phyloP scores from a whole-genome alignment of 2,888 invertebrate species.

The Oxytorus armatus region DNA sequence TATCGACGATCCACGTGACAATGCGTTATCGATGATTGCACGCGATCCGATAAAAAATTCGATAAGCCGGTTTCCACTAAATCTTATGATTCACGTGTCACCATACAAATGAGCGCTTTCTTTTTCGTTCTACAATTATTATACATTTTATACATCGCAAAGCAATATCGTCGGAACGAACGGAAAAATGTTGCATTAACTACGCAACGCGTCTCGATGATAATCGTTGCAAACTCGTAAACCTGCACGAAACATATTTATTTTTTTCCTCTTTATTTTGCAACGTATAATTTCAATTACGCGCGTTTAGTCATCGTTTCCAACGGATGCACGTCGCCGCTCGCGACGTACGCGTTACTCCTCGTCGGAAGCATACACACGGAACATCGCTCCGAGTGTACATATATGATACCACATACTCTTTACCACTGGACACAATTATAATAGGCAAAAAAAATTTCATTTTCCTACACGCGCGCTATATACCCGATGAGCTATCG shows the following conservation, averaged over 20 bases:
- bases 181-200: too few relatives aligned
- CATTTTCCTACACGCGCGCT: constrained; percentile 20
- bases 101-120: too few relatives aligned
- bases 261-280: constrained; percentile 23
- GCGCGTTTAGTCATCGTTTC: constrained; percentile 52
- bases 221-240: constrained; percentile 12
- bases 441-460: constrained; percentile 19
- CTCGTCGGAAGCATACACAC: constrained; percentile 30
- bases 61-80: neutral
- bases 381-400: too few relatives aligned
- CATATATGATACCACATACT: neutral
- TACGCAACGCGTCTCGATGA: too few relatives aligned
- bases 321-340: constrained; percentile 52
- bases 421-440: neutral
- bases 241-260: neutral
- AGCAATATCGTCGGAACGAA: too few relatives aligned
- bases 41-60: neutral
- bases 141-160: too few relatives aligned
- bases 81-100: neutral
- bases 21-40: neutral
- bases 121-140: too few relatives aligned
- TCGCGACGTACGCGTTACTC: too few relatives aligned
- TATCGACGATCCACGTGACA: neutral
- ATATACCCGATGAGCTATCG: neutral
- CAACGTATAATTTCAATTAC: constrained; percentile 28